Conservation (phyloP, 2,888 invertebrate genomes). For the Troilus luridus region DNA sequence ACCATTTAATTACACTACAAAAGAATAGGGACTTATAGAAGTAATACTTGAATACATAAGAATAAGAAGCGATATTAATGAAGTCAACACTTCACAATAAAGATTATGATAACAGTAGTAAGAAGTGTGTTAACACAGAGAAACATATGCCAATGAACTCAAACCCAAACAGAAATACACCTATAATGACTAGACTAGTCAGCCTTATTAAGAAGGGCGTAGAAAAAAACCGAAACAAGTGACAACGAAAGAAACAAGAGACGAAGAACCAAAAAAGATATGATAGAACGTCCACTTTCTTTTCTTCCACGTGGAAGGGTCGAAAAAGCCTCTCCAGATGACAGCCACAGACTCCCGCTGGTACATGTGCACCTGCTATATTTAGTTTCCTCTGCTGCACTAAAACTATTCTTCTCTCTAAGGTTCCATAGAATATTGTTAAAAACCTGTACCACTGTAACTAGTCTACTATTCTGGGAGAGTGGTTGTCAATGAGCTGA, state of each 20-base stretch:
- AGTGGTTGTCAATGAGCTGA: too few species aligned
- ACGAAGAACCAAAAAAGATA: neutral
- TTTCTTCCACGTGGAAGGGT: conserved; percentile 39
- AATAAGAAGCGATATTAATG: neutral
- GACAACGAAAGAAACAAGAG: conserved; percentile 20
- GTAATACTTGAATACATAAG: too few species aligned
- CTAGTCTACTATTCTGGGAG: too few species aligned
- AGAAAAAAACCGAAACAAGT: conserved; percentile 6
- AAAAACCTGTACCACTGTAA: neutral
- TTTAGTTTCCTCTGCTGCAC: neutral
- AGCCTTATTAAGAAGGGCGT: neutral
- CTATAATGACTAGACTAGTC: neutral
- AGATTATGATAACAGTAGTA: neutral
- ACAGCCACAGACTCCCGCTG: neutral
- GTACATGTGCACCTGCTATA: conserved; percentile 6
- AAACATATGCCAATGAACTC: neutral
- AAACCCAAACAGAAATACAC: neutral
- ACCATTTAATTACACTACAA: too few species aligned
- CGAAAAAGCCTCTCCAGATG: conserved; percentile 35
- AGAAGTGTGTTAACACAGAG: neutral
- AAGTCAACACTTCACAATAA: neutral
- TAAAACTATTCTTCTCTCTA: neutral
- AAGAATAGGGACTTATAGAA: too few species aligned
- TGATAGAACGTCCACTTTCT: conserved; percentile 28
- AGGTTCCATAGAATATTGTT: neutral